A percentile compares a stretch with the other conserved stretches of the same genome.
phyloP scores from a whole-genome alignment of 2,888 invertebrate genomes.

The Drosophila kuntzei region DNA sequence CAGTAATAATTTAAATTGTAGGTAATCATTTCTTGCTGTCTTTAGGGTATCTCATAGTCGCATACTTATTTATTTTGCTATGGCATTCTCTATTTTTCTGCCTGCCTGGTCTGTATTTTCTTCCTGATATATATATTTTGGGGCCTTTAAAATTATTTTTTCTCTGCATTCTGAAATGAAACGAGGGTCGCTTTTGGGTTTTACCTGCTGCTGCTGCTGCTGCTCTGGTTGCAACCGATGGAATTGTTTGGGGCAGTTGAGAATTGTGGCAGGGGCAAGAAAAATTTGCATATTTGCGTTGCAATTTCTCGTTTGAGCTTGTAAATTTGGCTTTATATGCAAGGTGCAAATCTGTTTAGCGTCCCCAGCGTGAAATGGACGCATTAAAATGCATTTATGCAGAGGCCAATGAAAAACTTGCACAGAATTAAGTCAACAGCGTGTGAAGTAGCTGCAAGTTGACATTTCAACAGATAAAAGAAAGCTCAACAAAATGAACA shows the following conservation, averaged over 20 bases:
- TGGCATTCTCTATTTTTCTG: neutral
- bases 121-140: neutral
- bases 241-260: slow-evolving; percentile 4
- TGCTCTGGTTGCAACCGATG: neutral
- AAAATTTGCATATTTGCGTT: slow-evolving; percentile 74
- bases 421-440: slow-evolving; percentile 56
- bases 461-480: slow-evolving; percentile 27
- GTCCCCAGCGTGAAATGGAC: slow-evolving; percentile 37
- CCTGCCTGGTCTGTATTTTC: neutral
- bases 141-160: slow-evolving; percentile 3
- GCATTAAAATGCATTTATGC: slow-evolving; percentile 78
- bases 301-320: slow-evolving; percentile 74
- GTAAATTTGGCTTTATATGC: slow-evolving; percentile 73
- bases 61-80: neutral
- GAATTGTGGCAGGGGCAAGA: slow-evolving; percentile 1
- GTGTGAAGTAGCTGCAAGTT: slow-evolving; percentile 41
- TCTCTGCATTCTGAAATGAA: slow-evolving; percentile 24
- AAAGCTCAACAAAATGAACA: slow-evolving; percentile 9
- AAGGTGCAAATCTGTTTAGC: slow-evolving; percentile 78
- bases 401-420: slow-evolving; percentile 62
- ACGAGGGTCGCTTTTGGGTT: slow-evolving; percentile 24
- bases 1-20: too few species aligned
- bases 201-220: slow-evolving; percentile 11
- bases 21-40: neutral
- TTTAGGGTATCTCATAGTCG: neutral